Evolutionary conservation across 2,797 vertebrate species (phyloP).

Genomic region (Bovichtus diacanthus): DNA sequence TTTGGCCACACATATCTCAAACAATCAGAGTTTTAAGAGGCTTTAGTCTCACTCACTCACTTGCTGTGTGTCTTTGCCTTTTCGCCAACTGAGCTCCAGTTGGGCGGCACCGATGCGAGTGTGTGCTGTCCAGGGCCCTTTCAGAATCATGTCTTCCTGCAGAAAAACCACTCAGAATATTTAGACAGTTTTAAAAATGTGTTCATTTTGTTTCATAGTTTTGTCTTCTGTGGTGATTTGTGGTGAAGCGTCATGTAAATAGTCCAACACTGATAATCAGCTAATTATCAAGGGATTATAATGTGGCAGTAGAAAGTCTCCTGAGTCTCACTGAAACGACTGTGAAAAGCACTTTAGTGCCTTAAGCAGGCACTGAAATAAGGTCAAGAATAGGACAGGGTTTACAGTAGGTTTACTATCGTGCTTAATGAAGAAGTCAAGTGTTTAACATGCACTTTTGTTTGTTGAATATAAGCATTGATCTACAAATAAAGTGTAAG

Average conservation of each 20-base stretch:
- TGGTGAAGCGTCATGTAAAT: constrained; percentile 22
- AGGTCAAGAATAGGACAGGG: constrained; percentile 4
- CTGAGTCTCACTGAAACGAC: constrained; percentile 36
- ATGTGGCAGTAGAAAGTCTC: constrained; percentile 32
- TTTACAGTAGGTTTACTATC: constrained; percentile 17
- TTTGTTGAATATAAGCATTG: background rate
- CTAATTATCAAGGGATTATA: constrained; percentile 46
- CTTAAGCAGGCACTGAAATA: constrained; percentile 1
- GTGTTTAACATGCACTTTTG: background rate
- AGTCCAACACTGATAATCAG: constrained; percentile 47
- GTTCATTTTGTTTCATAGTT: constrained; percentile 24
- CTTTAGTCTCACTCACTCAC: constrained; percentile 60
- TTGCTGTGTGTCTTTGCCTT: constrained; percentile 56
- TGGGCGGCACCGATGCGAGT: constrained; percentile 19
- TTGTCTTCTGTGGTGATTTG: constrained; percentile 23
- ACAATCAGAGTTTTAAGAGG: constrained; percentile 69
- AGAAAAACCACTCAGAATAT: constrained; percentile 7
- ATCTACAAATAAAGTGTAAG: background rate
- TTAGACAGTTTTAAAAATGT: background rate
- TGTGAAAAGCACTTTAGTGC: constrained; percentile 34
- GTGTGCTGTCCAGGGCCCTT: constrained; percentile 20
- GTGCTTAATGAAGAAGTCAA: background rate
- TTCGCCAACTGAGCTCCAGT: constrained; percentile 52
- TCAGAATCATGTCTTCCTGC: constrained; percentile 2
- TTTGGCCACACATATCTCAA: constrained; percentile 65